Base-by-base conservation (phyloP, 1,140 invertebrate species). In the Leucophenga varia region DNA sequence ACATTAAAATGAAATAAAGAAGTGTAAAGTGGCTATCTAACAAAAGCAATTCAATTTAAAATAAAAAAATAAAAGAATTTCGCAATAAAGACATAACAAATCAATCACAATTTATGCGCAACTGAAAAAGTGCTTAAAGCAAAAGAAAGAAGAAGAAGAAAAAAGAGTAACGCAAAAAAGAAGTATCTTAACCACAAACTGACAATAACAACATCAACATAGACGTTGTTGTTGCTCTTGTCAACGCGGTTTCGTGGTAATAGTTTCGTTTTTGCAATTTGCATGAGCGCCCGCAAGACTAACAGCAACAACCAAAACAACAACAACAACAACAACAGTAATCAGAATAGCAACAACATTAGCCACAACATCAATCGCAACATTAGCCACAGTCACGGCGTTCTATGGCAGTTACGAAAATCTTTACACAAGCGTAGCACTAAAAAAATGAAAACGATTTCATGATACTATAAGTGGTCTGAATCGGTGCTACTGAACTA, bases 391-490 rank as follows among this genome's bases (percentile, higher is more conserved):
- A 37, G 17, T 14, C 50, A 57, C 48, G 64, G 65, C 50, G 52
- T 73, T 65, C 65, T 73, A 68, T 72, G 61, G 63, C 63, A 73
- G 58, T 52, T 74, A 43, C 54, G 57, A 57, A 68, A 65, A 61
- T 68, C 73, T 46, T 57, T 74, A 51, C 64, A 69, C 52, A 64
- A 63, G 56, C 71, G 71, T 68, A 73, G 72, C 63, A 69, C 53
- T 14, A 69, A 71, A 48, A 75, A 74, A 55, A 75, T 75, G 72
- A 74, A 75, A 70, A 73, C 61, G 49, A 70, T 75, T 55, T 73
- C 72, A 74, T 75, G 72, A 75, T 75, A 75, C 57, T 74, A 72
- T 50, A 74, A 74, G 64, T 75, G 73, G 69, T 74, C 72, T 55
- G 72, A 75, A 72, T 75, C 72, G 69, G 69, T 74, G 64, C 60